Percentiles rank a stretch among this genome's conserved stretches.
phyloP scores from a whole-genome alignment of 2,113 vertebrate genomes.

The Eptatretus burgeri region DNA sequence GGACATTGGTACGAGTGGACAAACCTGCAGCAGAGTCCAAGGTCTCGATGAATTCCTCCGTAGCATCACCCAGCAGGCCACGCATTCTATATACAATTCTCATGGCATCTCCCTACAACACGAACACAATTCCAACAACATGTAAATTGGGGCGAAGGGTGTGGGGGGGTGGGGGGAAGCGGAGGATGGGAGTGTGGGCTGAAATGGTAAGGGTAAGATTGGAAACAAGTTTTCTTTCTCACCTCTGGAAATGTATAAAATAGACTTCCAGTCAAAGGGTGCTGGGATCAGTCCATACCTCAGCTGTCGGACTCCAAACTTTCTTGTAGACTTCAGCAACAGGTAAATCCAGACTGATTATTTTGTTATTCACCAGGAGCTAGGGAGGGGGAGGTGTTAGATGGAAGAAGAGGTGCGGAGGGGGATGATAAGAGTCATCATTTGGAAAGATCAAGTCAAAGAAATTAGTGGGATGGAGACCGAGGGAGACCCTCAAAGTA shows the following conservation, averaged over 20 bases:
- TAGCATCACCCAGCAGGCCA: constrained; percentile 79
- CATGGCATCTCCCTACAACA: constrained; percentile 66
- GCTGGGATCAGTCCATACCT: constrained; percentile 22
- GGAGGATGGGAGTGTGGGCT: neutral
- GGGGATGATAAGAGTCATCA: neutral
- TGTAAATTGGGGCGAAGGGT: neutral
- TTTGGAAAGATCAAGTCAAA: too few relatives aligned
- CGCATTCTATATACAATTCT: constrained; percentile 97
- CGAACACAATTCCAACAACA: neutral
- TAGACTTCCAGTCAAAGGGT: neutral
- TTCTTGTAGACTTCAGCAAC: constrained; percentile 96
- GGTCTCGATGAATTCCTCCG: constrained; percentile 91
- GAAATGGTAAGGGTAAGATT: neutral
- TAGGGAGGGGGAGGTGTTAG: constrained; percentile 13
- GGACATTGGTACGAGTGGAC: neutral
- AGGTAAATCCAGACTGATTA: constrained; percentile 78
- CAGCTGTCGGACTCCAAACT: constrained; percentile 95
- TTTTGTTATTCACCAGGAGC: constrained; percentile 97
- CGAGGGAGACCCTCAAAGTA: neutral
- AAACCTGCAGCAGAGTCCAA: constrained; percentile 84
- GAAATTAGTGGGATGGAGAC: neutral
- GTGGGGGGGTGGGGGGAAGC: neutral
- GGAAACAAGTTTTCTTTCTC: neutral
- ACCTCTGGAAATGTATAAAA: too few relatives aligned
- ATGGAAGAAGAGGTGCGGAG: neutral